Base-by-base conservation (phyloP, 2,888 invertebrate species). In the Cantharis flavilabris region DNA sequence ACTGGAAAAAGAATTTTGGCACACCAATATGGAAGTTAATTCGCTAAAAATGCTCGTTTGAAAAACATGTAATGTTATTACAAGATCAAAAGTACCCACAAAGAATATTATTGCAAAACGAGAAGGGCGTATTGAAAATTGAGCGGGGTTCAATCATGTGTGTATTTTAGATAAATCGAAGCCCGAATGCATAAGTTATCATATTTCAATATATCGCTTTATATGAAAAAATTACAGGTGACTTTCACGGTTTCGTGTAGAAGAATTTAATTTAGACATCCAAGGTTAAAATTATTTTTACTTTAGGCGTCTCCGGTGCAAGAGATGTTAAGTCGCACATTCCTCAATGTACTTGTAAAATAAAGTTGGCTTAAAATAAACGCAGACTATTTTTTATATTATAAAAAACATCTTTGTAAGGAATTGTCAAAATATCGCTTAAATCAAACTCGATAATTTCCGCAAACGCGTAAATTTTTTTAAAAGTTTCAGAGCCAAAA, bases 211-310 rank as follows among this genome's bases (percentile, higher is more conserved):
- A 72, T 77, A 77, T 65, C 67, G 49, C 63, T 49, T 63, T 72
- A 72, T 77, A 75, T 69, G 75, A 75, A 70, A 72, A 63, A 49
- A 64, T 70, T 16, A 23, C 72, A 70, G 72, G 30, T 72, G 77
- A 75, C 77, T 78, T 78, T 78, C 75, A 78, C 73, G 75, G 62
- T 72, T 62, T 63, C 20, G 9, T 69, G 49, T 49, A n/a, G 16
- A 72, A 70, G 72, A 78, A 75, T 78, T 78, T 75, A 78, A 75
- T 78, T 78, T 78, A 78, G 72, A 72, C 70, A 72, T 71, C 49
- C 74, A 75, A 78, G 77, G 77, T 62, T 70, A 72, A 30, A 28
- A 65, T 75, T 75, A 78, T 78, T 78, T 78, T 78, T 75, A 73
- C 75, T 64, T 70, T n/a, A 23, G 64, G 13, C 71, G 72, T 64